Conservation (phyloP, 1,140 invertebrate species). For the Wiebesia pumilae region DNA sequence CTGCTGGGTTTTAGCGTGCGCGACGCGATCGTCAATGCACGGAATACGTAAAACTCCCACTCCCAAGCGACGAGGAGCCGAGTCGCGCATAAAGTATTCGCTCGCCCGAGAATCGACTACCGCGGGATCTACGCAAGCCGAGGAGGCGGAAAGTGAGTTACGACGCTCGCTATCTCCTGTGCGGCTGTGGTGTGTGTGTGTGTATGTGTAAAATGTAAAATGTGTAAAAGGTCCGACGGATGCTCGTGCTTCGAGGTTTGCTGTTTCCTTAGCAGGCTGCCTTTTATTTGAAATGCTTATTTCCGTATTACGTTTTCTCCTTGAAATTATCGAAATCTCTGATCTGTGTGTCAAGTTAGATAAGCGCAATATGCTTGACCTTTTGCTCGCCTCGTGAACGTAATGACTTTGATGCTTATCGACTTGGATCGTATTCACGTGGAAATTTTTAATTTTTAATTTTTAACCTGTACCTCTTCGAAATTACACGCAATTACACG, state of each 20-base stretch:
- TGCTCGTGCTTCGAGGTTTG: background rate
- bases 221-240: background rate
- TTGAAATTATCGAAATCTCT: too few species aligned
- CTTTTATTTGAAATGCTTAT: background rate
- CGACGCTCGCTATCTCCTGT: constrained; percentile 32
- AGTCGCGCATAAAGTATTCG: constrained; percentile 73
- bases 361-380: too few species aligned
- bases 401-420: too few species aligned
- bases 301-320: background rate
- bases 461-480: too few species aligned
- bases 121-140: background rate
- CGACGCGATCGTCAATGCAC: constrained; percentile 58
- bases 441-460: too few species aligned
- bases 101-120: background rate
- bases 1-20: constrained; percentile 36
- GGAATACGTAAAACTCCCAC: constrained; percentile 71
- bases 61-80: constrained; percentile 63
- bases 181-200: constrained; percentile 39
- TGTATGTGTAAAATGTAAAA: too few species aligned
- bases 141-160: constrained; percentile 63
- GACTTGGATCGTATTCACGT: too few species aligned
- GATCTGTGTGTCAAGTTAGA: too few species aligned
- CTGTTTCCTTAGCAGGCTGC: background rate
- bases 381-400: too few species aligned
- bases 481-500: too few species aligned